Evolutionary conservation across 2,113 vertebrate genomes (phyloP).

Genomic region (Ceyx margarethae): DNA sequence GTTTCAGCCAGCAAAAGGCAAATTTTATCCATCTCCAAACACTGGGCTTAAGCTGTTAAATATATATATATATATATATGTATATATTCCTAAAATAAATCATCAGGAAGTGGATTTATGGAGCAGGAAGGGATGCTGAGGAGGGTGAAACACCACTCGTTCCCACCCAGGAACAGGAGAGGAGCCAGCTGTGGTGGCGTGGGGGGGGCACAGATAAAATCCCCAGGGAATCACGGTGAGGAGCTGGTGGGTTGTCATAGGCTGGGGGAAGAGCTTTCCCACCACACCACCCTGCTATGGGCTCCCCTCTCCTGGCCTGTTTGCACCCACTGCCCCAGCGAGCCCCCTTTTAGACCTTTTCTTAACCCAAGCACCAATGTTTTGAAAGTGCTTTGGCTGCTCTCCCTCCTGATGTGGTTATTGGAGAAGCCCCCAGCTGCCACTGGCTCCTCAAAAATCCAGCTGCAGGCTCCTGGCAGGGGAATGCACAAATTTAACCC

Average conservation of each 20-base stretch:
- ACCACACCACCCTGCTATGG: rapidly evolving
- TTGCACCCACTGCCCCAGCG: rapidly evolving
- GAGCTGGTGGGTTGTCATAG: rapidly evolving
- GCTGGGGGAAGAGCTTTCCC: neutral
- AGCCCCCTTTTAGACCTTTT: neutral
- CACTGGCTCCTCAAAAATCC: neutral
- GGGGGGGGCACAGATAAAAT: neutral
- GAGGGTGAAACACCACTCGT: neutral
- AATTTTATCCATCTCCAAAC: neutral
- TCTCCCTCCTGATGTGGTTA: rapidly evolving
- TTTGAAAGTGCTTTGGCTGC: neutral
- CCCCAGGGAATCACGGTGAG: rapidly evolving
- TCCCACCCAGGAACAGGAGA: neutral
- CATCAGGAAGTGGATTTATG: rapidly evolving
- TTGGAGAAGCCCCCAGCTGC: neutral
- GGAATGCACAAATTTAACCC: neutral
- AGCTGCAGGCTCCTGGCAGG: neutral
- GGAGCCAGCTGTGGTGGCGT: neutral
- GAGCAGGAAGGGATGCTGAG: neutral
- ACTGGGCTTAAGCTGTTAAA: neutral
- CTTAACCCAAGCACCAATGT: rapidly evolving
- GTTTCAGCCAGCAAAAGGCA: neutral
- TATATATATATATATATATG: too few species aligned
- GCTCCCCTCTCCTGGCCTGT: rapidly evolving
- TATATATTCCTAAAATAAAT: neutral